Percentiles rank a stretch among this genome's conserved stretches.
These are phyloP conservation scores for Poecile atricapillus DNA, from an alignment of 2,113 vertebrate species.

Conservation along the genomic window DNA sequence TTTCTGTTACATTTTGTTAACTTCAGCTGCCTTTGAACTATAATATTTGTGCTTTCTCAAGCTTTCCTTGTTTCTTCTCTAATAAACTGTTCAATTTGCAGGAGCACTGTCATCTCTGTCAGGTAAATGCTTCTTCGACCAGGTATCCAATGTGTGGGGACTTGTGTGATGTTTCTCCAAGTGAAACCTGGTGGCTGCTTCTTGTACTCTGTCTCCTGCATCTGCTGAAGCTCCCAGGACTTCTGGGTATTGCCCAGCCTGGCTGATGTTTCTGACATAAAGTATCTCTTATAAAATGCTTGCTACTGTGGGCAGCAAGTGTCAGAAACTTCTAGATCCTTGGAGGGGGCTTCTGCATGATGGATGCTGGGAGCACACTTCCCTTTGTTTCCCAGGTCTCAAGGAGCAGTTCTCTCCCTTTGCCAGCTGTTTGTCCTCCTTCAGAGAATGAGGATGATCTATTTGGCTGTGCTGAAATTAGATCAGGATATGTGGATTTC, in stretches of 20 bases:
- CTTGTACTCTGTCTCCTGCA: not conserved
- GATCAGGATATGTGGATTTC: not conserved
- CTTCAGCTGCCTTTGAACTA: not conserved
- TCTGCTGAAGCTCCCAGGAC: not conserved
- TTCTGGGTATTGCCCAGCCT: not conserved
- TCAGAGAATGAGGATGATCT: not conserved
- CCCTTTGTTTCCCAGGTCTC: not conserved
- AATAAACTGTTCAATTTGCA: not conserved
- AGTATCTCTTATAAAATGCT: not conserved
- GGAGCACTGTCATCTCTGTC: not conserved
- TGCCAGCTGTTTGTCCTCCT: not conserved
- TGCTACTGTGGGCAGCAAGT: not conserved
- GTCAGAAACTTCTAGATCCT: not conserved
- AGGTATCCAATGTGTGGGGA: not conserved
- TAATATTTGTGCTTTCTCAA: not conserved
- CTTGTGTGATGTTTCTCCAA: not conserved
- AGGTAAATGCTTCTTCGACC: not conserved
- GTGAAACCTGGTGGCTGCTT: not conserved
- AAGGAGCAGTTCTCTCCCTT: not conserved
- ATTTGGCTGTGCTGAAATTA: not conserved
- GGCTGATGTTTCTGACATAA: not conserved
- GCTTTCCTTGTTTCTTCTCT: not conserved
- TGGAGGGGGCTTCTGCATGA: not conserved
- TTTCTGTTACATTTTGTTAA: not conserved
- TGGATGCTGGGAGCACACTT: fast-evolving